Evolutionary conservation across 2,888 invertebrate species (phyloP).

Genomic region (Listrodromus nycthemerus): DNA sequence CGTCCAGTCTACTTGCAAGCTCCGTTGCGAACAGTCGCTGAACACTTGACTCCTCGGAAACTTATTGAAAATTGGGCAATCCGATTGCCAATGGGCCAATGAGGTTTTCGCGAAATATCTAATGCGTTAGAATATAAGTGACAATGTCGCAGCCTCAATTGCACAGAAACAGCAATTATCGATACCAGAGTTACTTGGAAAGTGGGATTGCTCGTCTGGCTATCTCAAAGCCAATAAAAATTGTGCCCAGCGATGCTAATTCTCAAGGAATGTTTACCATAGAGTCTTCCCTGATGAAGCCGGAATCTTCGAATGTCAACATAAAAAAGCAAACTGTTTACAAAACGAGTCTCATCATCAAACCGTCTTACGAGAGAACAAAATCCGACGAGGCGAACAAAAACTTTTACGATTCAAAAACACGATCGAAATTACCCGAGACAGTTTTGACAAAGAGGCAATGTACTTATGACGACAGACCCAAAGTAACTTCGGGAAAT

Average conservation of each 20-base stretch:
- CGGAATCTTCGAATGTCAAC: constrained; percentile 12
- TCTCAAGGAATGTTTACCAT: constrained; percentile 42
- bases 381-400: background rate
- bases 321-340: constrained; percentile 27
- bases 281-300: constrained; percentile 6
- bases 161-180: constrained; percentile 64
- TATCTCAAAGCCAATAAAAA: constrained; percentile 36
- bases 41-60: background rate
- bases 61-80: background rate
- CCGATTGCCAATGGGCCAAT: background rate
- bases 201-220: constrained; percentile 65
- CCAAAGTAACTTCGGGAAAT: constrained; percentile 69
- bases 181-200: constrained; percentile 69
- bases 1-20: constrained; percentile 51
- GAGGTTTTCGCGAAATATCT: background rate
- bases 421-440: background rate
- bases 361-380: constrained; percentile 3
- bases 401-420: constrained; percentile 18
- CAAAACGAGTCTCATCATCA: constrained; percentile 23
- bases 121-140: background rate
- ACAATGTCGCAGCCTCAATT: constrained; percentile 20
- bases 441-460: constrained; percentile 27
- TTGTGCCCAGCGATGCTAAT: constrained; percentile 26
- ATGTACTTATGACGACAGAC: constrained; percentile 62
- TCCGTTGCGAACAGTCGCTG: constrained; percentile 41